Base-by-base conservation (phyloP, 2,113 vertebrate genomes). In the Albula goreensis region DNA sequence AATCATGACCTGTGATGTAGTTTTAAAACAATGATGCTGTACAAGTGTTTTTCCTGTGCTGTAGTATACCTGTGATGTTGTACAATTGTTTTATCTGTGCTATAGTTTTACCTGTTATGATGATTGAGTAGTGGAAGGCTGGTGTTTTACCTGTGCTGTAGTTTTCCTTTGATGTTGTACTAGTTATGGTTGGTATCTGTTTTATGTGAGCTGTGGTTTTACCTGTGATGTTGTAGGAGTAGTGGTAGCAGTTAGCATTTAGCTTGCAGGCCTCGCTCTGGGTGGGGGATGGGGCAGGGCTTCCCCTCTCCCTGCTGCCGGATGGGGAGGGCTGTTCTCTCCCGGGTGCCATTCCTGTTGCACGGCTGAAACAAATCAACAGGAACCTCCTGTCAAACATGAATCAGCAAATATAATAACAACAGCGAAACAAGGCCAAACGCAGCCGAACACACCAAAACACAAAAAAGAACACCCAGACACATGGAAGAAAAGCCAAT, bases 241-340 rank as follows among this genome's bases (percentile, higher is more conserved):
- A 60, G 5, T 60, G 97, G 92, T 96, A 99, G 93, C 98, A 99
- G 94, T 99, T 99, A 91, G 92, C 96, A 94, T 99, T 99, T 86
- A 97, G 93, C 84, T 90, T 93, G 89, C 98, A 99, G 2, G 93
- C 85, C 84, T 98, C 97, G 7, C 93, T 94, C 88, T 98, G 95
- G 0, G 92, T 92, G 50, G 94, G 92, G 3, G 92, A 51, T n/a
- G 79, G 97, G 97, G 90, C 98, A 99, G 74, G 91, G 84, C 90
- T 96, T 97, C 48, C 94, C 96, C 79, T 96, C 92, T 11, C 96
- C 95, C 0, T 97, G 96, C 82, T 95, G 95, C 57, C 98, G 96
- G 60, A 98, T 91, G 1, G 92, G 94, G 80, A 90, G 90, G 4
- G 97, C 97, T 4, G 91, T 95, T 88, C 97, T 96, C 89, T 96